Evolutionary conservation across 2,797 vertebrate species (phyloP), one percentile per base, ranked within the genome.

Genomic region (Telmatherina bonti): DNA sequence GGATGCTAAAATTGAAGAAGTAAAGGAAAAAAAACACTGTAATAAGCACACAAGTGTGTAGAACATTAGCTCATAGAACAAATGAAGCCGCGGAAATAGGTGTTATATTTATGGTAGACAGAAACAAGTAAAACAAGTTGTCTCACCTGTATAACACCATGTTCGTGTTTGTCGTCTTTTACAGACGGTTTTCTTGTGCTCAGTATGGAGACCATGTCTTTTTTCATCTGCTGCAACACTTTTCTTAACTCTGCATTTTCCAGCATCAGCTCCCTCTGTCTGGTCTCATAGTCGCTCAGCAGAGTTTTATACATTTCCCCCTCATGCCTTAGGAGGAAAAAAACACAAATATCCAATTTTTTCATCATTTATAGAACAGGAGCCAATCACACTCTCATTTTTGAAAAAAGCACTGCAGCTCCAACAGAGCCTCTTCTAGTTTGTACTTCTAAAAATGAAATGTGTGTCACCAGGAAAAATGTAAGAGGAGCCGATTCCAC

Each of bases 181-280:
- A 78, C 84, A 24, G 85, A 91, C 30, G 89, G 87, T 83, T 95
- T 96, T 81, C 93, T 95, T 33, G 95, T 94, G 73, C 93, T 94
- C 57, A 99, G 94, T 86, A 99, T 94, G 36, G 92, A 95, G 80
- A 96, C 93, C 85, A 99, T 99, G 74, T 99, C 98, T 88, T 95
- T 97, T 82, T 98, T 99, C 95, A 99, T 98, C 78, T 99, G 97
- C 88, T 99, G 96, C 83, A 99, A 94, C 73, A 99, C 94, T 86
- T 97, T 98, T 72, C 96, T 97, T 67, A 99, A 88, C 83, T 99
- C 98, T 53, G 95, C 94, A 60, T 99, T 99, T 93, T 99, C 98
- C 84, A 96, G 12, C 79, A 98, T 81, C 72, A 99, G 92, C 35
- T 97, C 96, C 79, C 95, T 95, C 86, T 98, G 98, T 29, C 95